A percentile compares a stretch with the other conserved stretches of the same genome.
phyloP scores from a whole-genome alignment of 2,888 invertebrate species.

The Eumerus sabulonum region DNA sequence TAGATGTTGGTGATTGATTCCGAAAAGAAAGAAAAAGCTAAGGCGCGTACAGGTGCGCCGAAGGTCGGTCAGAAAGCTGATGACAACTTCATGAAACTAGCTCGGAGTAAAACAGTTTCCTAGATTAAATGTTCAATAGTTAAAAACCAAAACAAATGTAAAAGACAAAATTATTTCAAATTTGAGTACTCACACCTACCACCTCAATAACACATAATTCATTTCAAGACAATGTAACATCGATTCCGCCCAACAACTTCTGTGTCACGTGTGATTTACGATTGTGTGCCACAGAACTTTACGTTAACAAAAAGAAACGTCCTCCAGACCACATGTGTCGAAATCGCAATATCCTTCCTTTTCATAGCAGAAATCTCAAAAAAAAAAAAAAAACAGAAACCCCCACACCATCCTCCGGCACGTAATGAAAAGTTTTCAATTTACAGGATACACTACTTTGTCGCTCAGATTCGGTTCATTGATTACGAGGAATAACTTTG shows the following conservation, averaged over 20 bases:
- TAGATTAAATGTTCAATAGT: too few relatives aligned
- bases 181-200: too few relatives aligned
- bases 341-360: constrained; percentile 29
- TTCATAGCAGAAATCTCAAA: constrained; percentile 5
- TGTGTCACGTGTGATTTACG: constrained; percentile 64
- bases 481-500: constrained; percentile 54
- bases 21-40: background rate
- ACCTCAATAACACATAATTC: constrained; percentile 46
- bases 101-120: too few relatives aligned
- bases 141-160: too few relatives aligned
- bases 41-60: background rate
- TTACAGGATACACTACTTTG: constrained; percentile 64
- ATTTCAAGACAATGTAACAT: constrained; percentile 19
- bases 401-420: constrained; percentile 12
- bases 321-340: constrained; percentile 59
- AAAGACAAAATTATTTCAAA: too few relatives aligned
- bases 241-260: constrained; percentile 28
- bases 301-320: constrained; percentile 18
- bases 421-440: constrained; percentile 68
- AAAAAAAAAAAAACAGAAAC: too few relatives aligned
- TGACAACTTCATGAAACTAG: background rate
- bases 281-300: constrained; percentile 41
- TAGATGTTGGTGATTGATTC: constrained; percentile 34
- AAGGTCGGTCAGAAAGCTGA: background rate
- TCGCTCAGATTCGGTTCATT: constrained; percentile 60